phyloP scores from a whole-genome alignment of 2,113 vertebrate genomes.

The Pavo muticus region DNA sequence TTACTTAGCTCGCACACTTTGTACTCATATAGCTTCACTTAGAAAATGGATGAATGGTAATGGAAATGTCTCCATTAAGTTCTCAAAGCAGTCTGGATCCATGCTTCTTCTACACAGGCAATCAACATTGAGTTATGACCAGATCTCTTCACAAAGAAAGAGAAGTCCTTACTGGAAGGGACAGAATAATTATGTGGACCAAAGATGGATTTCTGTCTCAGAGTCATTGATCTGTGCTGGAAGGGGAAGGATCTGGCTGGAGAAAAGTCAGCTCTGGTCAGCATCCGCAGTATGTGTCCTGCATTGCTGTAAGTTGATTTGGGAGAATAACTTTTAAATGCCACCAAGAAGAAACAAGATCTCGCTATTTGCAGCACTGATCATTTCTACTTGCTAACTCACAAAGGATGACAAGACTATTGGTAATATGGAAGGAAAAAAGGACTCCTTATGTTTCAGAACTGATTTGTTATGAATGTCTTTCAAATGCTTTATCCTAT shows the following conservation, averaged over 20 bases:
- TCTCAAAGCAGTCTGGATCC: not conserved
- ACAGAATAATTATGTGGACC: not conserved
- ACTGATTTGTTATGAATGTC: slow-evolving; percentile 39
- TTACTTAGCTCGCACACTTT: not conserved
- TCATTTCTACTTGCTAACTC: slow-evolving; percentile 8
- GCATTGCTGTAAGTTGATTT: not conserved
- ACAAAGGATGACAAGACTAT: slow-evolving; percentile 1
- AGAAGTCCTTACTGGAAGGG: not conserved
- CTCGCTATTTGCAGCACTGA: slow-evolving; percentile 2
- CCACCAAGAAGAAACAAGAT: slow-evolving; percentile 1
- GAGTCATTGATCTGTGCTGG: not conserved
- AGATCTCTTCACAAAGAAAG: not conserved
- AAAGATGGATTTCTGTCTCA: not conserved
- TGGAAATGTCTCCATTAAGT: not conserved
- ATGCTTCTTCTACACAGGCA: not conserved
- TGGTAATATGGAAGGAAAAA: slow-evolving; percentile 14
- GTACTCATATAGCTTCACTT: not conserved
- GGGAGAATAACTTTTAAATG: not conserved
- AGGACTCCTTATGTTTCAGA: slow-evolving; percentile 5
- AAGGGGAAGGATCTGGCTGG: not conserved
- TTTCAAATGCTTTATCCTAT: slow-evolving; percentile 22
- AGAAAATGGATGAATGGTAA: not conserved
- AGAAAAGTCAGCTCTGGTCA: slow-evolving; percentile 6
- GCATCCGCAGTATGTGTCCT: not conserved
- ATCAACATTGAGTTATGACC: not conserved